These are phyloP conservation scores for Taphrorychus bicolor DNA, from an alignment of 2,888 invertebrate species.

Conservation along the genomic window DNA sequence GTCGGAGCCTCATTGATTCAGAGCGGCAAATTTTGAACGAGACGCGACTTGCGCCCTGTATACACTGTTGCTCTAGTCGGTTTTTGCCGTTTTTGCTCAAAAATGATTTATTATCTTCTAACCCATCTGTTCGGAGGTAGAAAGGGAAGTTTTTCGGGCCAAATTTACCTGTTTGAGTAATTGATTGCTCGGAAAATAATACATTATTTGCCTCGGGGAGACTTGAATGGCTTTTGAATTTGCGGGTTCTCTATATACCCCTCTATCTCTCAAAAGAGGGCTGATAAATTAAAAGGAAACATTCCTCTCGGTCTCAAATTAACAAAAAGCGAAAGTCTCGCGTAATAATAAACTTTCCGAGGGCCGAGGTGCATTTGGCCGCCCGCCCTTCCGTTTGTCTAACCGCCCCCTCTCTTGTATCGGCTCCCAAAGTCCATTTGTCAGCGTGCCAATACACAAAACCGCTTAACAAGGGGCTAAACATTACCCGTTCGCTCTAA, in stretches of 20 bases:
- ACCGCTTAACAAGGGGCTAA: constrained; percentile 42
- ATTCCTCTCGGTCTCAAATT: not conserved
- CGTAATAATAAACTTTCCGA: not conserved
- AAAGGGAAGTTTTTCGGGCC: constrained; percentile 23
- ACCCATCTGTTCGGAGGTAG: constrained; percentile 18
- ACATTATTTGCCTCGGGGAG: not conserved
- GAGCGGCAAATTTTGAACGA: constrained; percentile 27
- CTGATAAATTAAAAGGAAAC: not conserved
- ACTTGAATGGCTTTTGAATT: not conserved
- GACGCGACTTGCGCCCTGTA: constrained; percentile 28
- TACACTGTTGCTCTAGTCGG: constrained; percentile 27
- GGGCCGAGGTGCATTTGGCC: not conserved
- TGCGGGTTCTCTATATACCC: not conserved
- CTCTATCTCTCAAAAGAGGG: not conserved
- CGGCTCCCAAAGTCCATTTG: constrained; percentile 39
- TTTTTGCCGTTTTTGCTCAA: constrained; percentile 31
- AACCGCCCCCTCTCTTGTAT: constrained; percentile 32
- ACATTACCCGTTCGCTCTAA: constrained; percentile 31
- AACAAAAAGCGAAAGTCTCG: not conserved
- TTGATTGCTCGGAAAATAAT: constrained; percentile 17
- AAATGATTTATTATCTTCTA: constrained; percentile 30
- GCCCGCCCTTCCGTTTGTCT: constrained; percentile 14
- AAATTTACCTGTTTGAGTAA: constrained; percentile 26
- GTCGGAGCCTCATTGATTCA: constrained; percentile 25
- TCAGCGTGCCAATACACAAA: constrained; percentile 41